Evolutionary conservation across 2,888 invertebrate species (phyloP), one percentile per base, ranked within the genome.

Genomic region (Adelphocoris suturalis): DNA sequence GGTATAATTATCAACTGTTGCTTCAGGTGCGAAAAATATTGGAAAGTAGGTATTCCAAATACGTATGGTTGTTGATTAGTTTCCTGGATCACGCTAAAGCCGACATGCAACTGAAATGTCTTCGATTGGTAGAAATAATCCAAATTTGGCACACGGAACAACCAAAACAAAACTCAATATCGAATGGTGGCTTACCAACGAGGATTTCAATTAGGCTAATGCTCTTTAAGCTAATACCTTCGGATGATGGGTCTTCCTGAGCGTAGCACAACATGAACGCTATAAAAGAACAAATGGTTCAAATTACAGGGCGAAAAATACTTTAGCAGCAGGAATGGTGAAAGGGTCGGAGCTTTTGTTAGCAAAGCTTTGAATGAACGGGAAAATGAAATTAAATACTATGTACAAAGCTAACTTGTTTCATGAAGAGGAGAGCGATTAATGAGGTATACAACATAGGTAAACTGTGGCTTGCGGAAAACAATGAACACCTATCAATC

Each of bases 221-320:
- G 92, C 92, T 92, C 92, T 92, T 92, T 92, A 92, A 91, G 92
- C 92, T 92, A 93, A 93, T 96, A 97, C 97, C 97, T 96, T 97
- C 97, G 93, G 97, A 96, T 94, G 97, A 97, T 93, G 97, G 95
- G 94, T 97, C 97, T 95, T 97, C 97, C 95, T 97, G 97, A 93
- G 97, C 97, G 95, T 97, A 97, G 96, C 97, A 97, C 95, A 97
- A 96, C 97, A 97, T 97, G 96, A 97, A 97, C 94, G 97, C 97
- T 97, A 96, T 93, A 97, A 96, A 95, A 95, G 94, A 95, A 68
- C 23, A 68, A 68, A 68, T 68, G 23, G 11, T 68, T 68, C 68
- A 68, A 82, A 82, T 82, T 82, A 82, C 82, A 82, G 23, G 82
- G 52, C 23, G 68, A 68, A 68, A 19, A 68, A 68, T 68, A 68